phyloP scores from a whole-genome alignment of 1,140 invertebrate genomes.

The Hirudo medicinalis region DNA sequence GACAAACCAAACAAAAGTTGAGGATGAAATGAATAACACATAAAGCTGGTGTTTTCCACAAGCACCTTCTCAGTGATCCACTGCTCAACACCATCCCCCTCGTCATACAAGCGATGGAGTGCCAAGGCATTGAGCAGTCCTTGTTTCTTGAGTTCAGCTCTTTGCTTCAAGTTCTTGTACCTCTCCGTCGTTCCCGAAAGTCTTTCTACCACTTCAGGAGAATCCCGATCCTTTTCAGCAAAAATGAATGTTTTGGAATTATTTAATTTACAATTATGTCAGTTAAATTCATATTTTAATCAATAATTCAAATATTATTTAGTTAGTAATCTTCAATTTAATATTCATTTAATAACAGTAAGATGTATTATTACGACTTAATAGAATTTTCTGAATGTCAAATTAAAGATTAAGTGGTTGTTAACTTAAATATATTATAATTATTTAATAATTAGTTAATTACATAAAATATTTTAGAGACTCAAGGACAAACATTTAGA shows the following conservation, averaged over 20 bases:
- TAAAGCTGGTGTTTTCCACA: too few relatives aligned
- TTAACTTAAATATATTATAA: too few relatives aligned
- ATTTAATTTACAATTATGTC: neutral
- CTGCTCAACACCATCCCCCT: slow-evolving; percentile 92
- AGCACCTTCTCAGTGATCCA: slow-evolving; percentile 89
- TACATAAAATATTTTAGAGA: too few relatives aligned
- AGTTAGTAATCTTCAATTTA: too few relatives aligned
- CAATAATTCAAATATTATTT: too few relatives aligned
- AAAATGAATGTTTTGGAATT: neutral
- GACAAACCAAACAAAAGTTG: too few relatives aligned
- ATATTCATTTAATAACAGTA: too few relatives aligned
- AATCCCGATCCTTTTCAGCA: slow-evolving; percentile 54
- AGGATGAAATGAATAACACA: too few relatives aligned
- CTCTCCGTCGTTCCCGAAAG: slow-evolving; percentile 78
- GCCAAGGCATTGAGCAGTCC: slow-evolving; percentile 78
- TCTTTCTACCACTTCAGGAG: slow-evolving; percentile 66
- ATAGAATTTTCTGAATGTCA: too few relatives aligned
- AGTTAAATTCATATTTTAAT: neutral
- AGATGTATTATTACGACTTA: too few relatives aligned
- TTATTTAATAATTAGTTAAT: too few relatives aligned
- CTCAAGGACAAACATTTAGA: slow-evolving; percentile 48
- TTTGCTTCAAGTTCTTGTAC: slow-evolving; percentile 84
- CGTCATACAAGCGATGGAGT: slow-evolving; percentile 89
- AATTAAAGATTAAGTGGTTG: too few relatives aligned
- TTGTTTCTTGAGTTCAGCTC: slow-evolving; percentile 87